Evolutionary conservation across 2,888 invertebrate genomes (phyloP), one percentile per base, ranked within the genome.

Genomic region (Apamea anceps): DNA sequence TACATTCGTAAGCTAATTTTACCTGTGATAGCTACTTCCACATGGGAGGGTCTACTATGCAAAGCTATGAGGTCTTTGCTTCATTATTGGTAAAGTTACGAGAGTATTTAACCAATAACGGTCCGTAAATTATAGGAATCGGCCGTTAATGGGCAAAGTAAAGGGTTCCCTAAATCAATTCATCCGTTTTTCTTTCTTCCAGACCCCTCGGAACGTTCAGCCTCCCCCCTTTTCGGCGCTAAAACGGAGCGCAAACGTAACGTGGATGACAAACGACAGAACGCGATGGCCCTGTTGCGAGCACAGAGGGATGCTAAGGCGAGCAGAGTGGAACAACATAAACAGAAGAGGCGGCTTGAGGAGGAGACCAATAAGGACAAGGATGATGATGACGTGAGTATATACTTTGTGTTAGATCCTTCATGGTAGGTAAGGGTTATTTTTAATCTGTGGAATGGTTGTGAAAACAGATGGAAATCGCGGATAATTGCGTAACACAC

Each of bases 201-300:
- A 85, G 85, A 85, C 15, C 80, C 86, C 0, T 86, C 92, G 0
- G 95, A 94, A 28, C 91, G 96, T 1, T 94, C 96, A 0, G 93
- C 94, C 0, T 96, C 96, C 0, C 97, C 95, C 80, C 96, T 97
- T 95, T 97, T 97, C 97, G 97, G 97, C 94, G 97, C 97, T 87
- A 98, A 96, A 94, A 97, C 97, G 70, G 96, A 97, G 84, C 93
- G 97, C 28, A 99, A 99, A 89, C 98, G 99, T 87, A 99, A 99
- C 89, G 98, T 99, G 21, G 99, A 98, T 93, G 99, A 99, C 92
- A 99, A 99, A 81, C 98, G 99, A 76, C 98, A 99, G 80, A 99
- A 98, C 93, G 99, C 99, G 0, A 99, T 99, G 98, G 99, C 99
- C 63, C 97, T 98, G 87, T 95, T 99, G 4, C 98, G 99, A 88